phyloP scores from a whole-genome alignment of 2,888 invertebrate genomes.

The Zootermopsis nevadensis region DNA sequence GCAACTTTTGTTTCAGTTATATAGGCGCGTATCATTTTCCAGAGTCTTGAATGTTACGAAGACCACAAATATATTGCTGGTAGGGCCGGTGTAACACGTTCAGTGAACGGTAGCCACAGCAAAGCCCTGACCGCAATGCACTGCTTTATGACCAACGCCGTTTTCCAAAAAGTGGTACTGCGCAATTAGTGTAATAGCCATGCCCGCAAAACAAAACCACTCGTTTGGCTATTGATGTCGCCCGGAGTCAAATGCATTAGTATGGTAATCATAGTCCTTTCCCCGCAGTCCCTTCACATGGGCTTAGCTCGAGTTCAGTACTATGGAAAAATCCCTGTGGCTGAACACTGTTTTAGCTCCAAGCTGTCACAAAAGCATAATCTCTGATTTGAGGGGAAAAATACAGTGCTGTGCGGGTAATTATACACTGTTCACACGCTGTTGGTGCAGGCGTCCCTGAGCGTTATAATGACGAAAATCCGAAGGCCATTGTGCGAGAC shows the following conservation, averaged over 20 bases:
- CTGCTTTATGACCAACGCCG: constrained; percentile 16
- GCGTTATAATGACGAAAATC: not conserved
- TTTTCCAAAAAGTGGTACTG: not conserved
- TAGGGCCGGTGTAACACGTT: not conserved
- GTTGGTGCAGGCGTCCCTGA: not conserved
- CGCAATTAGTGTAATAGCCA: constrained; percentile 22
- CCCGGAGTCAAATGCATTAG: constrained; percentile 19
- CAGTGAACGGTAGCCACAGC: not conserved
- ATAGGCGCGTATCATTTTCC: not conserved
- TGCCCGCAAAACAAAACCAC: constrained; percentile 20
- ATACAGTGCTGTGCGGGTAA: not conserved
- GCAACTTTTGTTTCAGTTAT: not conserved
- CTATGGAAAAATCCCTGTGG: constrained; percentile 4
- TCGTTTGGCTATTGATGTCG: constrained; percentile 26
- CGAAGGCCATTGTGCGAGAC: not conserved
- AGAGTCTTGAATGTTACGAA: not conserved
- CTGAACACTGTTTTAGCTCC: not conserved
- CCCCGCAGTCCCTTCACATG: not conserved
- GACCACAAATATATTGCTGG: not conserved
- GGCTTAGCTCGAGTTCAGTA: not conserved
- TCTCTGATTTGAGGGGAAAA: not conserved
- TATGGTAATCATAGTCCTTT: constrained; percentile 1
- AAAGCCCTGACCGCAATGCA: not conserved
- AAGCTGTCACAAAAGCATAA: constrained; percentile 5
- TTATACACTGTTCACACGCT: not conserved